These are phyloP conservation scores for Meriones unguiculatus DNA, from an alignment of 2,113 vertebrate genomes.

Conservation along the genomic window DNA sequence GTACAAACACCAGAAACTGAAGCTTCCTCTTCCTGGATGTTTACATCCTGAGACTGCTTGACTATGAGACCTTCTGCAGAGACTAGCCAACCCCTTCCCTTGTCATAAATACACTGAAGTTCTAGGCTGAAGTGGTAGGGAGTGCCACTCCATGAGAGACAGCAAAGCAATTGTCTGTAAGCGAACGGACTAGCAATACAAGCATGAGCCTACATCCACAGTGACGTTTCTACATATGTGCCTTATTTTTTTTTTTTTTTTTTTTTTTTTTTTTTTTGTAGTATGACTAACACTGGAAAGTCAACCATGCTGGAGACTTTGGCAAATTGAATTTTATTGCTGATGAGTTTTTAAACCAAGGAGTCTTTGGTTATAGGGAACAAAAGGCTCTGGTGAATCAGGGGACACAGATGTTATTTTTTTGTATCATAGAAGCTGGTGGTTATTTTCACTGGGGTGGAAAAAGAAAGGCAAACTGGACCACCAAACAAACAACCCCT, in stretches of 20 bases:
- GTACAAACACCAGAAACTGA: neutral
- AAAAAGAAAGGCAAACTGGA: neutral
- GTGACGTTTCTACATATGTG: neutral
- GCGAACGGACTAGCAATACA: conserved; percentile 32
- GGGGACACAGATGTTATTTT: neutral
- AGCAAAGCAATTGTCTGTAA: conserved; percentile 63
- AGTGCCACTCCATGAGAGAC: neutral
- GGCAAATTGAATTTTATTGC: conserved; percentile 39
- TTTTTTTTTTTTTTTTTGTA: neutral
- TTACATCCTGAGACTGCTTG: neutral
- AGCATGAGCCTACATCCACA: conserved; percentile 20
- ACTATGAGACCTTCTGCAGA: neutral
- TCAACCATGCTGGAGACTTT: neutral
- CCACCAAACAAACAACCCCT: neutral
- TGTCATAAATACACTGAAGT: neutral
- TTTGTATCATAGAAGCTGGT: neutral
- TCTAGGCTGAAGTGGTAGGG: neutral
- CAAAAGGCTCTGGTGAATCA: neutral
- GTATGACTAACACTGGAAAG: conserved; percentile 30
- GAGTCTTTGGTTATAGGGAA: conserved; percentile 1
- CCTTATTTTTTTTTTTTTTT: conserved; percentile 25
- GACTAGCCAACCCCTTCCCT: neutral
- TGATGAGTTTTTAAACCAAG: conserved; percentile 38
- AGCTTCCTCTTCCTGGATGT: neutral
- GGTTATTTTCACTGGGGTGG: neutral